A percentile compares a stretch with the other conserved stretches of the same genome.
phyloP scores from a whole-genome alignment of 1,140 invertebrate genomes.

The Acromyrmex echinatior region DNA sequence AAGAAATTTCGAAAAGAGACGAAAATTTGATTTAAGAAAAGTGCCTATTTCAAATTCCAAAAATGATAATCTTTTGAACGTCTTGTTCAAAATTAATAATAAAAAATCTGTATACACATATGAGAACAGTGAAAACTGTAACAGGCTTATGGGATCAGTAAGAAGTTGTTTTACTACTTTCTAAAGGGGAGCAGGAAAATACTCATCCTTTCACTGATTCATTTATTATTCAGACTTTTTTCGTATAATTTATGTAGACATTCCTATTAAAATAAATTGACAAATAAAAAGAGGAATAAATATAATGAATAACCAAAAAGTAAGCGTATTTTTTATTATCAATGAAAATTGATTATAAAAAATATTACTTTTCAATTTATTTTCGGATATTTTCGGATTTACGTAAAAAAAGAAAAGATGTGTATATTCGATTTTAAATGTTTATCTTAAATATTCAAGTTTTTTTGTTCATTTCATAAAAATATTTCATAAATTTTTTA shows the following conservation, averaged over 20 bases:
- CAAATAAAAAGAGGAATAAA: neutral
- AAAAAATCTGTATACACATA: constrained; percentile 12
- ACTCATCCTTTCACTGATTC: constrained; percentile 57
- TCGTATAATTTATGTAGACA: neutral
- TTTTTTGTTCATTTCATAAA: no score
- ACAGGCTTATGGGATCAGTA: constrained; percentile 54
- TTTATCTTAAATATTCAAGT: no score
- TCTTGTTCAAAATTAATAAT: constrained; percentile 7
- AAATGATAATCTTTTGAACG: neutral
- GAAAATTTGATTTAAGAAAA: neutral
- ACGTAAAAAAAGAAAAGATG: no score
- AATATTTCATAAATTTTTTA: no score
- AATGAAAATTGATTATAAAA: neutral
- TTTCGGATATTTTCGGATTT: neutral
- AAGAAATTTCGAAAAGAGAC: neutral
- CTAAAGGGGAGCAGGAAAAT: constrained; percentile 69
- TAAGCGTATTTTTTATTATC: neutral
- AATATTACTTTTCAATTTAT: neutral
- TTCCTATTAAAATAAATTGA: neutral
- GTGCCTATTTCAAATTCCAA: neutral
- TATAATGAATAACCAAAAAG: neutral
- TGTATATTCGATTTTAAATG: no score
- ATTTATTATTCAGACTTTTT: constrained; percentile 23
- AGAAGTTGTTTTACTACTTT: constrained; percentile 77
- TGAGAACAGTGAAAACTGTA: constrained; percentile 56